Evolutionary conservation across 2,113 vertebrate species (phyloP).

Genomic region (Poeciliopsis turrubarensis): DNA sequence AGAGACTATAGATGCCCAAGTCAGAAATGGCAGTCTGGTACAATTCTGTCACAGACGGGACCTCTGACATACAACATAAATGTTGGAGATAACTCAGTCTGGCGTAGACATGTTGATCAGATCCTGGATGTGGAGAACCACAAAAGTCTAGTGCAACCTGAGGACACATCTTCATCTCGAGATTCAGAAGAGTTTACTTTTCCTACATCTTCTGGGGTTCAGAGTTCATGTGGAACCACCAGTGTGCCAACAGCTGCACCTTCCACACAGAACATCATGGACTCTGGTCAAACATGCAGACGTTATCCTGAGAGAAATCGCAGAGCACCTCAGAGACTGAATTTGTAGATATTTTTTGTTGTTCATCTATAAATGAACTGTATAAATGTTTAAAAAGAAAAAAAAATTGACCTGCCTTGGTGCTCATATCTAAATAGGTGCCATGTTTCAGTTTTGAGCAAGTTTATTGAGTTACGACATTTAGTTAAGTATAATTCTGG

Average conservation of each 20-base stretch:
- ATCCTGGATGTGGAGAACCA: not conserved
- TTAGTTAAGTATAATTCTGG: no score
- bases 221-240: not conserved
- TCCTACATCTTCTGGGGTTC: not conserved
- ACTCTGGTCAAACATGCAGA: not conserved
- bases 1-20: constrained; percentile 61
- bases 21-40: not conserved
- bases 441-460: no score
- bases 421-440: no score
- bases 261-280: not conserved
- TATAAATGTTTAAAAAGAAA: no score
- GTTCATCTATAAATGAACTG: no score
- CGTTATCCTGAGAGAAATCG: not conserved
- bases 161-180: not conserved
- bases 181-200: not conserved
- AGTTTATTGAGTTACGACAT: no score
- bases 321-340: no score
- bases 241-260: not conserved
- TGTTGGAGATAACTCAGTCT: not conserved
- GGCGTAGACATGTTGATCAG: not conserved
- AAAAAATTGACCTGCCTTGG: no score
- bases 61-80: no score
- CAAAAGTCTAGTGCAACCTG: not conserved
- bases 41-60: not conserved
- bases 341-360: no score